Conservation (phyloP, 1,140 invertebrate species). For the Streblospio benedicti region DNA sequence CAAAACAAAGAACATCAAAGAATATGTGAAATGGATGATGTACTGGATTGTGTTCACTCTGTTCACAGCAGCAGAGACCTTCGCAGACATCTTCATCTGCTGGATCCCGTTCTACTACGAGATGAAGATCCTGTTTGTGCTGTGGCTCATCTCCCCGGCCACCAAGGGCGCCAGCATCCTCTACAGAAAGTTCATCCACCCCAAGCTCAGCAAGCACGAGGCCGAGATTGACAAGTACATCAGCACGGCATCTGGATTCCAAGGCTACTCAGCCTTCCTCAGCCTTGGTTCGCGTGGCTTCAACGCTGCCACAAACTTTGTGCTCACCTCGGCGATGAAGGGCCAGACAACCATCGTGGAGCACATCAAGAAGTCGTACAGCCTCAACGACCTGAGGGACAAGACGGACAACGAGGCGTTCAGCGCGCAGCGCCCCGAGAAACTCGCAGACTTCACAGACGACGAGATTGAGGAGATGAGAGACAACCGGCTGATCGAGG, state of each 20-base stretch:
- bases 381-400: constrained; percentile 71
- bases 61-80: constrained; percentile 88
- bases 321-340: constrained; percentile 92
- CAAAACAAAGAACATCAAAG: constrained; percentile 91
- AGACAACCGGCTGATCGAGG: constrained; percentile 13
- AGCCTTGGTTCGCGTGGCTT: constrained; percentile 79
- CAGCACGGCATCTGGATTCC: constrained; percentile 76
- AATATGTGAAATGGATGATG: constrained; percentile 99
- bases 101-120: constrained; percentile 99
- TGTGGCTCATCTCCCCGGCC: constrained; percentile 93
- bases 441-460: background rate
- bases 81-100: constrained; percentile 90
- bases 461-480: too few species aligned
- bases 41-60: constrained; percentile 99
- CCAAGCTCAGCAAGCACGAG: constrained; percentile 79
- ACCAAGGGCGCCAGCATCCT: constrained; percentile 92
- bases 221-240: constrained; percentile 93
- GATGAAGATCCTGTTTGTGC: constrained; percentile 90
- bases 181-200: constrained; percentile 94
- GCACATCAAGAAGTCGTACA: constrained; percentile 80
- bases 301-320: constrained; percentile 77
- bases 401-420: constrained; percentile 3
- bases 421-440: background rate
- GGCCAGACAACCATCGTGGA: constrained; percentile 80
- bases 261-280: constrained; percentile 80